Conservation (phyloP, 2,797 vertebrate species). For the Adelosebastes latens region DNA sequence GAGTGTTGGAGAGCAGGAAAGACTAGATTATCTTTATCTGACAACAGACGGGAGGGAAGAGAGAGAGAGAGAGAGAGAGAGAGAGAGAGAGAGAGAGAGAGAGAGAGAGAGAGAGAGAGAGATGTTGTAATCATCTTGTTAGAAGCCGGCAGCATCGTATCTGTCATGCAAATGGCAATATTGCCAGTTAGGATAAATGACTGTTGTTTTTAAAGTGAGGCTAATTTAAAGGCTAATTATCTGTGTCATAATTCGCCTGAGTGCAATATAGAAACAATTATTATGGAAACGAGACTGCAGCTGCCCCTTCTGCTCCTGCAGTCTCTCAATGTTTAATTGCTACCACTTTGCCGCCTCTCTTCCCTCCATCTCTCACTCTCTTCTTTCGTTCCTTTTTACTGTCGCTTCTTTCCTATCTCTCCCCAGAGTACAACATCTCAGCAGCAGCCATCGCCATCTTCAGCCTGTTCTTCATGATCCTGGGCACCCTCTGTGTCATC, state of each 20-base stretch:
- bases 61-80: too few relatives aligned
- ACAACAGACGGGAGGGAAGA: slow-evolving; percentile 23
- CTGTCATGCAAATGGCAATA: slow-evolving; percentile 48
- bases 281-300: slow-evolving; percentile 34
- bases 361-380: background rate
- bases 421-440: slow-evolving; percentile 94
- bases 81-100: background rate
- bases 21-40: slow-evolving; percentile 35
- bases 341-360: background rate
- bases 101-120: slow-evolving; percentile 1
- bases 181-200: slow-evolving; percentile 53
- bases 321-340: slow-evolving; percentile 21
- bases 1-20: slow-evolving; percentile 22
- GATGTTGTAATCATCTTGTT: slow-evolving; percentile 41
- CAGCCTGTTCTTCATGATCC: slow-evolving; percentile 89
- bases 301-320: slow-evolving; percentile 28
- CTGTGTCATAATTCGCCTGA: slow-evolving; percentile 44
- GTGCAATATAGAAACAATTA: slow-evolving; percentile 42
- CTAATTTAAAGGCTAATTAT: slow-evolving; percentile 70
- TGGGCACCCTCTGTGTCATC: slow-evolving; percentile 88
- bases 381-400: background rate
- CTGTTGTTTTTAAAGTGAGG: slow-evolving; percentile 56
- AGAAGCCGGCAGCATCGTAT: slow-evolving; percentile 49
- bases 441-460: slow-evolving; percentile 95
- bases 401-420: background rate